These are phyloP conservation scores for Hirundo rustica DNA, from an alignment of 2,797 vertebrate genomes.

Conservation along the genomic window DNA sequence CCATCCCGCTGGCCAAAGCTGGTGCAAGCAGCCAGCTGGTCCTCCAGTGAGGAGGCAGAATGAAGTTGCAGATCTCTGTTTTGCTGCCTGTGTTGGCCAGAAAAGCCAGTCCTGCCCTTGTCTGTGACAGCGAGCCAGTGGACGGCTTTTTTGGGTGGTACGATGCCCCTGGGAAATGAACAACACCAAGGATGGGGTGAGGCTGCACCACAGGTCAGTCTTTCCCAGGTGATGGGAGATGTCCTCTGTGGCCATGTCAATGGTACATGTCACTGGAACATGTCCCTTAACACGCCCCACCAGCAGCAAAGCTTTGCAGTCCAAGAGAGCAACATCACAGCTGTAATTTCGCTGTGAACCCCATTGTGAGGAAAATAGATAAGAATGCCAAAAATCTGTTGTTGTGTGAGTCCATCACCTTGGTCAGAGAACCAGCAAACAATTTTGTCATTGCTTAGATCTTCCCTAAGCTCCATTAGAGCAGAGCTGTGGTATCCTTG, in stretches of 20 bases:
- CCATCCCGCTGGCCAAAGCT: background rate
- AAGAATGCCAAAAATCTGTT: background rate
- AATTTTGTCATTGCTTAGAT: background rate
- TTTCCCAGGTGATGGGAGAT: background rate
- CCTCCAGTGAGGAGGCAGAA: background rate
- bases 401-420: background rate
- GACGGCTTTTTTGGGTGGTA: fast-evolving
- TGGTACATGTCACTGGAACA: fast-evolving
- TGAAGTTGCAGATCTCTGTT: background rate
- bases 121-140: fast-evolving
- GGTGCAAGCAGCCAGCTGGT: background rate
- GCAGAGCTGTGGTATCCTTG: background rate
- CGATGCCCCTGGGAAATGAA: background rate
- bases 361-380: background rate
- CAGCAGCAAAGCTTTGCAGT: background rate
- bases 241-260: background rate
- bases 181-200: background rate
- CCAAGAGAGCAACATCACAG: background rate
- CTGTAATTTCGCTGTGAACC: fast-evolving
- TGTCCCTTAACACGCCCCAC: background rate
- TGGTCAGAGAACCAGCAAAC: background rate
- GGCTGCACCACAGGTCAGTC: background rate
- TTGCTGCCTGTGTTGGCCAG: background rate
- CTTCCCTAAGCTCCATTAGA: background rate
- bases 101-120: background rate